Conservation (phyloP, 2,113 vertebrate genomes). For the Nibea albiflora region DNA sequence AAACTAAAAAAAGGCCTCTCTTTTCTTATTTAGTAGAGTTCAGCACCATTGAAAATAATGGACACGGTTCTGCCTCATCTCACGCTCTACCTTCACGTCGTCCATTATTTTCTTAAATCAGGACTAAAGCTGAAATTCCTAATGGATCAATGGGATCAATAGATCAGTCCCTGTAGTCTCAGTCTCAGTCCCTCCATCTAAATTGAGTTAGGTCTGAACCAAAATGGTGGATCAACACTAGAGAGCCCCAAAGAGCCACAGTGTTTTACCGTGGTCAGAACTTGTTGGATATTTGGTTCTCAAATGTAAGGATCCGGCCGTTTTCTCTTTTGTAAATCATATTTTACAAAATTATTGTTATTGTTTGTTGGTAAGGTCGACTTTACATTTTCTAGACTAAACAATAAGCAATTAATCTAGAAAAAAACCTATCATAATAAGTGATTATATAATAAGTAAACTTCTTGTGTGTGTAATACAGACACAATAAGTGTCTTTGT, state of each 20-base stretch:
- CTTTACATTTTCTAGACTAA: neutral
- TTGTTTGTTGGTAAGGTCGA: no score
- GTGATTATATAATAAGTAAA: no score
- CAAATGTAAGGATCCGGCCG: neutral
- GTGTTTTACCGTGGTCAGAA: no score
- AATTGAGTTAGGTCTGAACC: neutral
- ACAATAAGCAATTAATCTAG: neutral
- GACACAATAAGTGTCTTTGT: neutral
- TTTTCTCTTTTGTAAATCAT: neutral
- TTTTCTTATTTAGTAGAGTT: neutral
- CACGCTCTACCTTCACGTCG: no score
- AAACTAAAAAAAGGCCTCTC: neutral
- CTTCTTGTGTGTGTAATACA: neutral
- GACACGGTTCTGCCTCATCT: neutral
- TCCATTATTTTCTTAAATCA: no score
- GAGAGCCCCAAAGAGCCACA: no score
- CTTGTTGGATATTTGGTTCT: neutral
- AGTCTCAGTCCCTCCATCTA: neutral
- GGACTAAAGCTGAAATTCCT: neutral
- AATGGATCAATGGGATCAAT: neutral
- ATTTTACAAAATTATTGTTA: no score
- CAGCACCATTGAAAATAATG: neutral
- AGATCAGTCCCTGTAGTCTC: no score
- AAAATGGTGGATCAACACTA: no score
- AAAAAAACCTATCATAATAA: neutral